These are phyloP conservation scores for Cephus runcator DNA, from an alignment of 2,888 invertebrate genomes.

Conservation along the genomic window DNA sequence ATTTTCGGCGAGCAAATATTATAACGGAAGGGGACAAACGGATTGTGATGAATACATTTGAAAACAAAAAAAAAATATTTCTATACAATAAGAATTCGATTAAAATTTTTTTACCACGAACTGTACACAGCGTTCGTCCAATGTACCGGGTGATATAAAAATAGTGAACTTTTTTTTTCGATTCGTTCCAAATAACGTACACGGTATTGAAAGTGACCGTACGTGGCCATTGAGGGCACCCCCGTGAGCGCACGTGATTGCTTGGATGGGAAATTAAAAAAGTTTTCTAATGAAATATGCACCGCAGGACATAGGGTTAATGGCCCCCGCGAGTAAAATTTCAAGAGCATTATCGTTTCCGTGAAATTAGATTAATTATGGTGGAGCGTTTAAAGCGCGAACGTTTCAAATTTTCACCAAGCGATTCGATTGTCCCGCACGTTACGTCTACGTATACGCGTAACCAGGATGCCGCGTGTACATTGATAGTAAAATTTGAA, in stretches of 20 bases:
- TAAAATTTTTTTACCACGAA: not conserved
- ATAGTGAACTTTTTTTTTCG: not conserved
- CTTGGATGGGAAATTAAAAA: not conserved
- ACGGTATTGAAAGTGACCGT: not conserved
- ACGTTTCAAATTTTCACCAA: not conserved
- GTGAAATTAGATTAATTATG: not conserved
- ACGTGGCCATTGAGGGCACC: not conserved
- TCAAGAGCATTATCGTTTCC: not conserved
- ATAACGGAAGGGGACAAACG: too few species aligned
- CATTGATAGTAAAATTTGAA: not conserved
- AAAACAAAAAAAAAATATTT: too few species aligned
- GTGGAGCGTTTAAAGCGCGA: not conserved
- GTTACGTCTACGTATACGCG: not conserved
- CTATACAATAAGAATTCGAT: too few species aligned
- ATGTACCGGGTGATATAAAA: not conserved
- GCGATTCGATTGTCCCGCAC: not conserved
- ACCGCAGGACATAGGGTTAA: not conserved
- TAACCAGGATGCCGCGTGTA: not conserved
- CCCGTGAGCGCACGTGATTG: not conserved
- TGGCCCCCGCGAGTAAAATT: not conserved
- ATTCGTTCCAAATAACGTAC: not conserved
- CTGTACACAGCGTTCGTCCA: too few species aligned
- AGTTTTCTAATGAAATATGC: not conserved
- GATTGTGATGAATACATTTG: too few species aligned
- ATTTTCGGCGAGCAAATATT: too few species aligned